Base-by-base conservation (phyloP, 2,113 vertebrate species). In the Syrmaticus mikado region DNA sequence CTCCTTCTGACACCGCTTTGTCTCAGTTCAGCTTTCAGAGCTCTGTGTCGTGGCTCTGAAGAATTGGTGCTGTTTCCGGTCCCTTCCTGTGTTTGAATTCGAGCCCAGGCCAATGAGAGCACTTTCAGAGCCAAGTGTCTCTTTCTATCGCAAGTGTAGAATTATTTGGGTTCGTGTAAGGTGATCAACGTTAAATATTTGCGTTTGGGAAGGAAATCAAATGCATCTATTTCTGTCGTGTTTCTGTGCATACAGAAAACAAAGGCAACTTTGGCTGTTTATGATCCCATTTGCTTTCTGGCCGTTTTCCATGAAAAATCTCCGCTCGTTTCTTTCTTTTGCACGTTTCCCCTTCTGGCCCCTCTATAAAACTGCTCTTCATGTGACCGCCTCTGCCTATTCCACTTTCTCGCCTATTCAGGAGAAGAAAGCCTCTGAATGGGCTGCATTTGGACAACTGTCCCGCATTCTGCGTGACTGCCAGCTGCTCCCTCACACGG, bases 361-460 rank as follows among this genome's bases (percentile, higher is more conserved):
- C 61, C 75, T 76, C 45, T 70, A 83, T 93, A 94, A 90, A 92
- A 67, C 73, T 88, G 87, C 93, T 1, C 1, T 85, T 68, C 93
- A 90, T 40, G 19, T 90, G 96, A 93, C 82, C 0, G 20, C 82
- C 64, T 94, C 94, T 88, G 87, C 94, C 79, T 76, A 36, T 73
- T 89, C 62, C 85, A 91, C 85, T 55, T 76, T 68, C 91, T 85
- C 50, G 75, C 67, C 87, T 81, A 93, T 94, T 95, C 90, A 95
- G 64, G 64, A 93, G 93, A 81, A 93, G 89, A 91, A 87, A 41
- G 85, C 85, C 72, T 66, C 13, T 85, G 90, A 94, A 90, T 2
- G 41, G 91, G 90, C 79, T 1, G 0, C 61, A 62, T 80, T 95
- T 94, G 87, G 94, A 95, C 91, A 93, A 94, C 76, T 78, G 64